Conservation (phyloP, 2,888 invertebrate species). For the Philopedon plagiatum region DNA sequence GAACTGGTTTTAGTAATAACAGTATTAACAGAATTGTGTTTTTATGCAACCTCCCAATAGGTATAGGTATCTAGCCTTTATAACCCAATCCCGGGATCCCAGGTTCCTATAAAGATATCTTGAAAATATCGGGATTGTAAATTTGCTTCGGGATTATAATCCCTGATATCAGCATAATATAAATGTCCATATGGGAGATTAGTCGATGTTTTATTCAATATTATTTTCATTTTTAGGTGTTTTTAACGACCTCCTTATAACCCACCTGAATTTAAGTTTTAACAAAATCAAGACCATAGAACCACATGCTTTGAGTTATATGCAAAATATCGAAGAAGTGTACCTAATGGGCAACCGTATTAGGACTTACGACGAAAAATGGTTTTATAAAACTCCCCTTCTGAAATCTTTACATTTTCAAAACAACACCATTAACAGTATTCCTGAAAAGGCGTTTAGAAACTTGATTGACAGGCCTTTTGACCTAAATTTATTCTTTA, state of each 20-base stretch:
- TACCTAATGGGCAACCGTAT: slow-evolving; percentile 34
- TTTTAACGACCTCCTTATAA: slow-evolving; percentile 38
- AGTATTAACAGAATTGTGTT: no score
- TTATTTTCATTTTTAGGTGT: slow-evolving; percentile 34
- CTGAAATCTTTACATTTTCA: slow-evolving; percentile 43
- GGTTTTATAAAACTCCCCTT: slow-evolving; percentile 42
- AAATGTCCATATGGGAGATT: no score
- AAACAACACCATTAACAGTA: slow-evolving; percentile 44
- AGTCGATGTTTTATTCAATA: no score
- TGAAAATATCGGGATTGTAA: no score
- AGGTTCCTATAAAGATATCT: no score
- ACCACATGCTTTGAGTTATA: slow-evolving; percentile 35
- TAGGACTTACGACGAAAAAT: slow-evolving; percentile 29
- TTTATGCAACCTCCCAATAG: no score
- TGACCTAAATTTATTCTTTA: slow-evolving; percentile 38
- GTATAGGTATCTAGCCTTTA: no score
- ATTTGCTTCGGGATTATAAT: no score
- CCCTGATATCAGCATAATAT: no score
- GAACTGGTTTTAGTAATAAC: no score
- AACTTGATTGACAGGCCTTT: slow-evolving; percentile 39
- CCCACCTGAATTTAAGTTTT: slow-evolving; percentile 27
- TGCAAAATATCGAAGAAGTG: slow-evolving; percentile 44
- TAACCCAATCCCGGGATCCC: no score
- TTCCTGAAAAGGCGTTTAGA: slow-evolving; percentile 40
- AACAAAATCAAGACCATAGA: slow-evolving; percentile 36